Evolutionary conservation across 2,797 vertebrate species (phyloP).

Genomic region (Menidia menidia): DNA sequence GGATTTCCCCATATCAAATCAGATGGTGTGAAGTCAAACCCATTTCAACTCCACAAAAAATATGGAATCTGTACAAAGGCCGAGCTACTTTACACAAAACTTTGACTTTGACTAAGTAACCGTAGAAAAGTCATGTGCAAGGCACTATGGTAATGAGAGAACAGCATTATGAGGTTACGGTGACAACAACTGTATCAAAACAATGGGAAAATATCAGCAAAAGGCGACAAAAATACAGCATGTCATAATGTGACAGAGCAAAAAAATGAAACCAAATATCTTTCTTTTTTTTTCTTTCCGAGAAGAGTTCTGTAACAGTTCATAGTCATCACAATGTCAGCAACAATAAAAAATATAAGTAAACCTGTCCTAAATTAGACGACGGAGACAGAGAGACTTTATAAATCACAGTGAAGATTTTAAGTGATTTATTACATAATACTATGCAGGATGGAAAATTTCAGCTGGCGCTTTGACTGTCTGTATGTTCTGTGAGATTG

Average conservation of each 20-base stretch:
- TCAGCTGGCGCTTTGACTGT: slow-evolving; percentile 3
- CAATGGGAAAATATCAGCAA: slow-evolving; percentile 11
- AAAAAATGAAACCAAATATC: slow-evolving; percentile 19
- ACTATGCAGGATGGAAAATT: slow-evolving; percentile 7
- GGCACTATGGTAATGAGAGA: slow-evolving; percentile 1
- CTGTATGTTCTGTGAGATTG: slow-evolving; percentile 5
- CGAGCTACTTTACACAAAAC: slow-evolving; percentile 11
- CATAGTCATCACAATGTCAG: slow-evolving; percentile 18
- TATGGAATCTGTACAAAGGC: not conserved
- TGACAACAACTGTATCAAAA: slow-evolving; percentile 28
- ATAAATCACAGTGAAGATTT: slow-evolving; percentile 9
- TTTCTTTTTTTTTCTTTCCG: not conserved
- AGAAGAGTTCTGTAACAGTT: slow-evolving; percentile 44
- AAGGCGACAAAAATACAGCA: slow-evolving; percentile 22
- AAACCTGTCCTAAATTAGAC: slow-evolving; percentile 30
- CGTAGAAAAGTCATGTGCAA: slow-evolving; percentile 3
- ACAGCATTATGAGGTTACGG: slow-evolving; percentile 5
- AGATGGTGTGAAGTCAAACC: not conserved
- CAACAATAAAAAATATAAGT: slow-evolving; percentile 6
- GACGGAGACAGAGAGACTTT: slow-evolving; percentile 10
- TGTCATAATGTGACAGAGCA: not conserved
- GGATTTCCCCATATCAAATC: not conserved
- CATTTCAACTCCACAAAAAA: not conserved
- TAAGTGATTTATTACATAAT: slow-evolving; percentile 12
- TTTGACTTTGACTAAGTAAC: slow-evolving; percentile 5